A percentile compares a stretch with the other conserved stretches of the same genome.
Evolutionary conservation across 2,113 vertebrate species (phyloP).

Genomic region (Plectropomus leopardus): DNA sequence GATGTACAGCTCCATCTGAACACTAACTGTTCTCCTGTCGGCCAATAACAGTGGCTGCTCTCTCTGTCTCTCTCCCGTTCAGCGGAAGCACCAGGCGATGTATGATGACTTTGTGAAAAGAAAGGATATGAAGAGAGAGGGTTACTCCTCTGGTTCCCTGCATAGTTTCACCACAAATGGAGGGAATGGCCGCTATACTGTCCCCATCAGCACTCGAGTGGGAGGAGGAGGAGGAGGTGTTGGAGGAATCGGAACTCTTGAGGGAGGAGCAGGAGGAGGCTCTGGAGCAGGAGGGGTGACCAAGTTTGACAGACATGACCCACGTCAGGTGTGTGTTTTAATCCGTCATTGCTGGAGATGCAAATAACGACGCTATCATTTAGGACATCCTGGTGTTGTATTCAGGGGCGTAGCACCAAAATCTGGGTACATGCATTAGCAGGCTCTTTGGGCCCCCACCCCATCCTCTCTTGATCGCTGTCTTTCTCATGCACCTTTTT

Average conservation of each 20-base stretch:
- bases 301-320: slow-evolving; percentile 86
- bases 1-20: neutral
- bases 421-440: too few species aligned
- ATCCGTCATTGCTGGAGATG: neutral
- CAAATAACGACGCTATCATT: neutral
- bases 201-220: slow-evolving; percentile 56
- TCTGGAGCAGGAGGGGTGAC: slow-evolving; percentile 71
- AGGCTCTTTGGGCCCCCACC: too few species aligned
- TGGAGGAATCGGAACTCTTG: slow-evolving; percentile 60
- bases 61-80: slow-evolving; percentile 41
- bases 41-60: neutral
- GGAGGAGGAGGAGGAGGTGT: slow-evolving; percentile 52
- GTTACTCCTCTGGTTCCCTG: slow-evolving; percentile 78
- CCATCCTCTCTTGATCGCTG: too few species aligned
- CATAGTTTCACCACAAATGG: slow-evolving; percentile 75
- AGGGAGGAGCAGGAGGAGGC: slow-evolving; percentile 69
- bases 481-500: too few species aligned
- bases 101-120: slow-evolving; percentile 89
- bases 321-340: slow-evolving; percentile 78
- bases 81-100: slow-evolving; percentile 88
- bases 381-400: neutral
- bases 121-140: slow-evolving; percentile 88
- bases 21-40: slow-evolving; percentile 2
- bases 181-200: slow-evolving; percentile 66
- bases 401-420: too few species aligned